Evolutionary conservation across 1,140 invertebrate genomes (phyloP), one percentile per base, ranked within the genome.

Genomic region (Oedothorax gibbosus): DNA sequence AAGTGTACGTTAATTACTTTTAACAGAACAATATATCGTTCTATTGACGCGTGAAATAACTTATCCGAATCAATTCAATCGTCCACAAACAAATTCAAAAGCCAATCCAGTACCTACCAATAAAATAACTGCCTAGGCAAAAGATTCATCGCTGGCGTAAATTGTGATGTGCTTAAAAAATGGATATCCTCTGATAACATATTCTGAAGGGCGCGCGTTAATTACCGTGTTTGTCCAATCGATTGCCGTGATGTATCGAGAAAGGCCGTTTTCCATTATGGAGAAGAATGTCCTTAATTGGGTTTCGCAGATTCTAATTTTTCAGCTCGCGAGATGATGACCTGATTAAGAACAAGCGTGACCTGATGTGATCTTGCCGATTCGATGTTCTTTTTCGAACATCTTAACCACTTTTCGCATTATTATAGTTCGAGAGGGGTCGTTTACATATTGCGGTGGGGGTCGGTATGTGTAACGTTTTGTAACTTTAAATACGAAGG

Each of bases 251-350:
- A 71, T 71, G 69, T 71, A 71, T 71, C 69, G 69, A 71, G 51
- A 51, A 71, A 71, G 35, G 69, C 69, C 50, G 54, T 71, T 71
- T 71, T 71, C 69, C 69, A 71, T 71, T 71, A 71, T 53, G 69
- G 69, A 49, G 69, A 71, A 71, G 69, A 71, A 71, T 71, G 69
- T 71, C 69, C 69, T 71, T 71, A 71, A 71, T 71, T 71, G 69
- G 69, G 69, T 71, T 71, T 71, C 69, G 35, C 69, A 71, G 69
- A 71, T 71, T 71, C 69, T 71, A 71, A 71, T 71, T 71, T 71
- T 71, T 71, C 69, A 71, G 51, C 54, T 71, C 69, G 51, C 14
- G 15, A 11, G 69, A 71, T 53, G 69, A 71, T 71, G 69, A 71
- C 69, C 69, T 71, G 69, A 71, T 71, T 71, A 71, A 71, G 69